Evolutionary conservation across 2,888 invertebrate species (phyloP).

Genomic region (Acleris literana): DNA sequence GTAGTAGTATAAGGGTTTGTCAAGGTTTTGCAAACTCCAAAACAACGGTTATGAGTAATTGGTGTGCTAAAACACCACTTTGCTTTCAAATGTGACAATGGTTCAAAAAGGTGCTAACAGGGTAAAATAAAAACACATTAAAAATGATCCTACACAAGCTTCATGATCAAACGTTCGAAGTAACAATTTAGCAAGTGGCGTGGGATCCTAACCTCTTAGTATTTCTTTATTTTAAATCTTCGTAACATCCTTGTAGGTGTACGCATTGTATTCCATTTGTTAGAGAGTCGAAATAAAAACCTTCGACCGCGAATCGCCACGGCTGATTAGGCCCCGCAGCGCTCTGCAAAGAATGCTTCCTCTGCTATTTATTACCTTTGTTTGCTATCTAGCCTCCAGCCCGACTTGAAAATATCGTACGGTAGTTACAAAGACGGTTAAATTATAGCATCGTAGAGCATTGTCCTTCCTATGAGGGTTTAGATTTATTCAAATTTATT

Average conservation of each 20-base stretch:
- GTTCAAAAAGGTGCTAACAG: too few relatives aligned
- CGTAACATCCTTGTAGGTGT: background rate
- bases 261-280: slow-evolving; percentile 32
- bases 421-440: slow-evolving; percentile 36
- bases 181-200: background rate
- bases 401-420: slow-evolving; percentile 34
- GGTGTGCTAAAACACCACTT: too few relatives aligned
- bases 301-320: slow-evolving; percentile 38
- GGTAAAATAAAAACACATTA: too few relatives aligned
- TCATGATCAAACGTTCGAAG: background rate
- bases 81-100: too few relatives aligned
- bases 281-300: slow-evolving; percentile 42
- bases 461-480: slow-evolving; percentile 26
- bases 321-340: slow-evolving; percentile 47
- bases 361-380: slow-evolving; percentile 36
- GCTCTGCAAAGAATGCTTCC: slow-evolving; percentile 40
- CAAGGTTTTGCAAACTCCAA: too few relatives aligned
- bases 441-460: slow-evolving; percentile 31
- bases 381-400: slow-evolving; percentile 35
- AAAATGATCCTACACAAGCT: background rate
- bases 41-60: too few relatives aligned
- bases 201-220: background rate
- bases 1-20: too few relatives aligned
- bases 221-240: slow-evolving; percentile 1
- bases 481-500: background rate